Percentiles rank a stretch among this genome's conserved stretches.
Conservation (phyloP, 1,140 invertebrate genomes). For the Neodiprion fabricii region DNA sequence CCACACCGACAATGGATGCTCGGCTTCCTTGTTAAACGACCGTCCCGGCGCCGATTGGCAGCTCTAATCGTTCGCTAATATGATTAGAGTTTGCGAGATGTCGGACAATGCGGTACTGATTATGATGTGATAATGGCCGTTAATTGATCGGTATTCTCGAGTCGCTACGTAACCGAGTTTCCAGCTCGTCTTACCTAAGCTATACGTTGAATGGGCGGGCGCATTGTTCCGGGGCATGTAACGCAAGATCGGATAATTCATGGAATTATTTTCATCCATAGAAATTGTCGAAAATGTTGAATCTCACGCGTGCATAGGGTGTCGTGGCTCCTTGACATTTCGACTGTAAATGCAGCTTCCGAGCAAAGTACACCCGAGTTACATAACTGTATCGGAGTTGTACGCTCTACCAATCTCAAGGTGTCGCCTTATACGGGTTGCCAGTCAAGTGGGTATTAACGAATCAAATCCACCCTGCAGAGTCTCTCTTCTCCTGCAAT, state of each 20-base stretch:
- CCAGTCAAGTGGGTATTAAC: neutral
- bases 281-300: no score
- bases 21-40: constrained; percentile 3
- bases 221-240: no score
- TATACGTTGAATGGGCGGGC: no score
- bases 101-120: constrained; percentile 1
- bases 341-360: neutral
- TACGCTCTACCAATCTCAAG: neutral
- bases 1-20: constrained; percentile 7
- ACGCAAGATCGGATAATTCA: no score
- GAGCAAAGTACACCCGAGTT: neutral
- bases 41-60: constrained; percentile 12
- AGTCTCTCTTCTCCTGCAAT: neutral
- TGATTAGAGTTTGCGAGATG: neutral
- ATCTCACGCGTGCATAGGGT: neutral
- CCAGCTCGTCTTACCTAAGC: no score
- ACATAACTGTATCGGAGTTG: neutral
- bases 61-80: constrained; percentile 8
- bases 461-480: neutral
- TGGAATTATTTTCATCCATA: no score
- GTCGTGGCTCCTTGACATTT: neutral
- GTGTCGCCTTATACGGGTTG: neutral
- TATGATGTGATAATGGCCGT: neutral
- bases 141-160: neutral
- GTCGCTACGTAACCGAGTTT: no score